Conservation (phyloP, 2,888 invertebrate genomes). For the Melanophora roralis region DNA sequence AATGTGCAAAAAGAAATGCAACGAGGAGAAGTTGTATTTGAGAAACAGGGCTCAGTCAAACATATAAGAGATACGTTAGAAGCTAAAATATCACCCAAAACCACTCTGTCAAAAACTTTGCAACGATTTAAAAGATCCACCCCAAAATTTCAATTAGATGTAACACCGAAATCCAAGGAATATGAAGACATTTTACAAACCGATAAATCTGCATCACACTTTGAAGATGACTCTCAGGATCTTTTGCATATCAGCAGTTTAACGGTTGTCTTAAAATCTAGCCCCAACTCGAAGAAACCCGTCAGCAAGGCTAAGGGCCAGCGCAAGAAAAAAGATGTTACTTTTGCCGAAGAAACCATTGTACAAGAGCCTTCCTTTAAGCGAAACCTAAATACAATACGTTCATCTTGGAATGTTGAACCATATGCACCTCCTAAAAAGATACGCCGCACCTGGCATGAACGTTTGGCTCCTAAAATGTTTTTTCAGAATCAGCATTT, state of each 20-base stretch:
- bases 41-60: conserved; percentile 70
- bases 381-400: conserved; percentile 66
- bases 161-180: conserved; percentile 32
- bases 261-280: conserved; percentile 70
- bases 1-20: conserved; percentile 67
- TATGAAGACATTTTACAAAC: conserved; percentile 33
- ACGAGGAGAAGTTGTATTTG: conserved; percentile 67
- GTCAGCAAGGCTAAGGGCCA: neutral
- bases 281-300: conserved; percentile 58
- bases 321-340: conserved; percentile 42
- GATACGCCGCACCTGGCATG: conserved; percentile 71
- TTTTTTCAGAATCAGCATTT: conserved; percentile 70
- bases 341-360: conserved; percentile 38
- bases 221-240: conserved; percentile 20
- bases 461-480: conserved; percentile 65
- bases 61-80: conserved; percentile 68
- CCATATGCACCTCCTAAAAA: conserved; percentile 73
- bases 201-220: neutral
- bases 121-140: conserved; percentile 24
- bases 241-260: conserved; percentile 68
- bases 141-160: neutral
- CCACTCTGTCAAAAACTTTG: conserved; percentile 22
- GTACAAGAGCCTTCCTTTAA: conserved; percentile 63
- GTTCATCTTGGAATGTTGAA: conserved; percentile 67
- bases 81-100: conserved; percentile 60